Evolutionary conservation across 1,140 invertebrate genomes (phyloP).

Genomic region (Panagrolaimus sp.): DNA sequence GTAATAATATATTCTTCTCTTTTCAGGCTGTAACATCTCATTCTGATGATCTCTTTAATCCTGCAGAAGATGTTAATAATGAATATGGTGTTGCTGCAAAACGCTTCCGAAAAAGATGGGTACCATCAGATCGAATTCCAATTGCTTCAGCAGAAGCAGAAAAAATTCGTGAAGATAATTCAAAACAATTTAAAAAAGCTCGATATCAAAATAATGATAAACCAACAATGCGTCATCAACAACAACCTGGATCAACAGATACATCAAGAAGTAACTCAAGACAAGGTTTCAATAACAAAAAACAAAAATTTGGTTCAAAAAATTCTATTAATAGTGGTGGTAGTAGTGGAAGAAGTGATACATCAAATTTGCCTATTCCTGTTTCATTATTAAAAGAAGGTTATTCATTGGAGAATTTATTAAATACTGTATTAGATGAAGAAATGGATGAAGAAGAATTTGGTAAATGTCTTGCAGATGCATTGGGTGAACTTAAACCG

Average conservation of each 20-base stretch:
- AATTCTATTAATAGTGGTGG: not conserved
- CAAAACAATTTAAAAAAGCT: not conserved
- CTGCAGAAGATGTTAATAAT: not conserved
- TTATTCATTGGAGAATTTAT: slow-evolving; percentile 16
- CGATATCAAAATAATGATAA: not conserved
- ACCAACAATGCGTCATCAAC: no score
- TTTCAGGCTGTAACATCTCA: slow-evolving; percentile 9
- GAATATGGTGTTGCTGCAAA: not conserved
- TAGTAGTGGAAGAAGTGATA: not conserved
- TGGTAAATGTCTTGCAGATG: slow-evolving; percentile 17
- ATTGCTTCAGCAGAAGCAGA: not conserved
- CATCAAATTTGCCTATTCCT: not conserved
- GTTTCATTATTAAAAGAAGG: slow-evolving; percentile 13
- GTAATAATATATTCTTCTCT: no score
- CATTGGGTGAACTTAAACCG: slow-evolving; percentile 26
- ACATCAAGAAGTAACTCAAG: no score
- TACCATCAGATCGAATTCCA: not conserved
- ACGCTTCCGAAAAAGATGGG: not conserved
- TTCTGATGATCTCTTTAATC: not conserved
- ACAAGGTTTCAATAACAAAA: no score
- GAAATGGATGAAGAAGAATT: slow-evolving; percentile 19
- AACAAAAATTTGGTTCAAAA: no score
- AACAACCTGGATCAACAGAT: no score
- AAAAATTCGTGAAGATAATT: not conserved
- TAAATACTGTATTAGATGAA: slow-evolving; percentile 18